Base-by-base conservation (phyloP, 2,888 invertebrate genomes). In the Helicoverpa assulta region DNA sequence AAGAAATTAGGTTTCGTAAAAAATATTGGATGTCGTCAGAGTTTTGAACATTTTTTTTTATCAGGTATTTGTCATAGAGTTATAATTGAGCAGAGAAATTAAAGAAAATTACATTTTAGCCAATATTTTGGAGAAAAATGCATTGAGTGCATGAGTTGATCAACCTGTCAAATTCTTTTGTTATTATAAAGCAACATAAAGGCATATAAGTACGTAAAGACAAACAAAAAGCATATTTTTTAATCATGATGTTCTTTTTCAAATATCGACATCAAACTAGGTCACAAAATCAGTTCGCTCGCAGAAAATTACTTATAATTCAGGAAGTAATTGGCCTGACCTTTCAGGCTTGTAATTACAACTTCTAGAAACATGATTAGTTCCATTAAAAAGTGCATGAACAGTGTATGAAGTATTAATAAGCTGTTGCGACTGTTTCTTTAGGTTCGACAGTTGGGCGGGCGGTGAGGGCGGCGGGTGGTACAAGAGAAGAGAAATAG, bases 361-460 rank as follows among this genome's bases (percentile, higher is more conserved):
- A 54, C 50, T 52, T 55, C 50, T 12, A 43, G 64, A 51, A 70
- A 56, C 65, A 72, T 68, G 59, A 72, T 73, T 69, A 58, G 40
- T 67, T 60, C 18, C 50, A 60, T 64, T 64, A 50, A 74, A 80
- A 75, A 76, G 60, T 78, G 67, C 60, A 73, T 78, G 64, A 69
- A 64, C 43, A 40, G 37, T 64, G 76, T 76, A 80, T 77, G 69
- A 80, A 84, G 83, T 85, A 78, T 85, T 88, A 88, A 89, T 89
- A 86, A 88, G 86, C 67, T 85, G 82, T 91, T 90, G 88, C 83
- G 85, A 89, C 85, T 89, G 89, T 90, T 93, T 92, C 91, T 92
- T 92, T 90, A 85, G 84, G 82, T 91, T 91, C 90, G 91, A 91
- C 91, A 90, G 91, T 81, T 84, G 78, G 78, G 84, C 82, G 73